Evolutionary conservation across 2,113 vertebrate species (phyloP).

Genomic region (Pangasianodon gigas): DNA sequence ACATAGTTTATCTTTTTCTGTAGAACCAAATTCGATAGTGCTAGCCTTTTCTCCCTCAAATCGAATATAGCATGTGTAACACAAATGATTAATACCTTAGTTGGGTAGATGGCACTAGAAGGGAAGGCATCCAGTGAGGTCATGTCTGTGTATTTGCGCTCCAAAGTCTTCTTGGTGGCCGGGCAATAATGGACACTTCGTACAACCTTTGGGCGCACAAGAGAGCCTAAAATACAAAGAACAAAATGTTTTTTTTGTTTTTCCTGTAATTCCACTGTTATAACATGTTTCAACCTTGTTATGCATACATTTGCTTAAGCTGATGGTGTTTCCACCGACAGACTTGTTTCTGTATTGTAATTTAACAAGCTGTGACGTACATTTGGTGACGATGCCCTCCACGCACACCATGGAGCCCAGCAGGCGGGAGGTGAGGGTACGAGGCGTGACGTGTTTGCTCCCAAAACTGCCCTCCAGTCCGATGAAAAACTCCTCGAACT

Average conservation of each 20-base stretch:
- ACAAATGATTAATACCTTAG: conserved; percentile 77
- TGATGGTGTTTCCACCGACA: not conserved
- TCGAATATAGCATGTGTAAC: not conserved
- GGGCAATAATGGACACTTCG: conserved; percentile 97
- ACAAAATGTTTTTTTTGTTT: not conserved
- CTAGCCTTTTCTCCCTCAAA: not conserved
- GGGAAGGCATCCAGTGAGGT: conserved; percentile 93
- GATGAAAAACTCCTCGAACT: conserved; percentile 93
- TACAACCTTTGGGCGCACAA: conserved; percentile 93
- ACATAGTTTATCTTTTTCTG: not conserved
- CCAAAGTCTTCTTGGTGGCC: conserved; percentile 93
- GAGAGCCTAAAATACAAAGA: conserved; percentile 77
- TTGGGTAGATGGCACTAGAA: conserved; percentile 89
- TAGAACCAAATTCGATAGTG: not conserved
- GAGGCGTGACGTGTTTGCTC: conserved; percentile 87
- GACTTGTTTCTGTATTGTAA: not conserved
- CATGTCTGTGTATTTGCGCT: conserved; percentile 91
- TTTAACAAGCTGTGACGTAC: conserved; percentile 70
- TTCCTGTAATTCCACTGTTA: not conserved
- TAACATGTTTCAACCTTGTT: too few species aligned
- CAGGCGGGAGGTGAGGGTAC: conserved; percentile 88
- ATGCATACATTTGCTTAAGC: not conserved
- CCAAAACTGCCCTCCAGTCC: conserved; percentile 96
- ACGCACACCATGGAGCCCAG: conserved; percentile 92
- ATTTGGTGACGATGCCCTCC: conserved; percentile 97